Conservation (phyloP, 2,113 vertebrate genomes). For the Catharus bicknelli region DNA sequence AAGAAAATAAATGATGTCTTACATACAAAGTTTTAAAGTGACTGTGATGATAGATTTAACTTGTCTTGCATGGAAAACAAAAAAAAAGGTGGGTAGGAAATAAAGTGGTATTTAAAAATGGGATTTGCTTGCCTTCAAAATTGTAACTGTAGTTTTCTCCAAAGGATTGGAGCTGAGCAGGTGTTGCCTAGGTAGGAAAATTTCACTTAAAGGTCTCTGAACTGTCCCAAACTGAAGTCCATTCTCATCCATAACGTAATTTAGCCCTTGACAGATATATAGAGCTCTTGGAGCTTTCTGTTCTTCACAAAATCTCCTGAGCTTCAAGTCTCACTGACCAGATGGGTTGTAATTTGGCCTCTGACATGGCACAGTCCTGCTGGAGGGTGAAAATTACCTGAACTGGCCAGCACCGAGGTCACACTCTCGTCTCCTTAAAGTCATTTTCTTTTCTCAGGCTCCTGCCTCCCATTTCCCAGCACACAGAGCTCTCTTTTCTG, state of each 20-base stretch:
- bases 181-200: constrained; percentile 50
- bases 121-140: constrained; percentile 16
- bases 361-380: constrained; percentile 54
- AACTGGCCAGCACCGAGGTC: constrained; percentile 33
- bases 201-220: constrained; percentile 63
- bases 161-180: constrained; percentile 14
- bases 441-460: constrained; percentile 27
- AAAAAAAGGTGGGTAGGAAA: background rate
- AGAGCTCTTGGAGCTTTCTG: constrained; percentile 54
- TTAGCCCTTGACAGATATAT: constrained; percentile 66
- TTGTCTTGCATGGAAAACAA: background rate
- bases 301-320: constrained; percentile 60
- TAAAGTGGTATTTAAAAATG: background rate
- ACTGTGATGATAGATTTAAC: background rate
- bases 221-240: constrained; percentile 64
- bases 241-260: constrained; percentile 64
- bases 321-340: constrained; percentile 67
- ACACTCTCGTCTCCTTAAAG: background rate
- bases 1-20: constrained; percentile 7
- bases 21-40: background rate
- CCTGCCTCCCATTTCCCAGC: background rate
- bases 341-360: constrained; percentile 66
- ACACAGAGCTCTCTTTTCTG: background rate
- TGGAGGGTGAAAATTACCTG: constrained; percentile 62
- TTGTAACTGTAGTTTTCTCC: constrained; percentile 13